Evolutionary conservation across 2,113 vertebrate species (phyloP).

Genomic region (Vidua macroura): DNA sequence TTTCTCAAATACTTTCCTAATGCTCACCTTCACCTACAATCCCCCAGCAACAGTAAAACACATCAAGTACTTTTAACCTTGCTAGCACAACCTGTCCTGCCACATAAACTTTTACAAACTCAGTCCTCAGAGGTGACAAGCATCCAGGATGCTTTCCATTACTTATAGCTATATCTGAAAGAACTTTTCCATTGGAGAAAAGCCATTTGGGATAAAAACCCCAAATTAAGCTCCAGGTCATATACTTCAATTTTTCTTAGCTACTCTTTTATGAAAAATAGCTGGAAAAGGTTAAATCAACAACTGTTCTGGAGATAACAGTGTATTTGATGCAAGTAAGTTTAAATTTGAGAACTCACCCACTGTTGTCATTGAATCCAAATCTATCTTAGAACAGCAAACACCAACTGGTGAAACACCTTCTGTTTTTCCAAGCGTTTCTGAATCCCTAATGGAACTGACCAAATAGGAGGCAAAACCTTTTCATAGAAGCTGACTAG

Average conservation of each 20-base stretch:
- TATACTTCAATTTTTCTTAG: neutral
- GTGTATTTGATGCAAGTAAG: neutral
- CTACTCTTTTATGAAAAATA: neutral
- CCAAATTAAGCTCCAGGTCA: neutral
- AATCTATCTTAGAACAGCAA: neutral
- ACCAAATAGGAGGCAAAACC: neutral
- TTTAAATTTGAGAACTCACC: conserved; percentile 12
- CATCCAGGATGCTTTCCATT: neutral
- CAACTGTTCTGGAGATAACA: neutral
- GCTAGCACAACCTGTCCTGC: neutral
- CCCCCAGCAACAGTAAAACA: neutral
- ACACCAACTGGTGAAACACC: neutral
- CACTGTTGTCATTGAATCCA: neutral
- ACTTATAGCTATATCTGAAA: neutral
- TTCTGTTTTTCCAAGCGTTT: neutral
- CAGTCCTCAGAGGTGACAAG: neutral
- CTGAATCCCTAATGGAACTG: neutral
- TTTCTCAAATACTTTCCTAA: neutral
- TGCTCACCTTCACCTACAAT: neutral
- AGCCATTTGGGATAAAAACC: neutral
- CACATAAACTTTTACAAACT: neutral
- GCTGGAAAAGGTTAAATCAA: neutral
- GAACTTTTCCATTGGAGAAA: neutral
- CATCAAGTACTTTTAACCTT: neutral
- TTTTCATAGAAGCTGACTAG: neutral